phyloP scores from a whole-genome alignment of 2,888 invertebrate genomes.

The Drosophila hawaiiensis region DNA sequence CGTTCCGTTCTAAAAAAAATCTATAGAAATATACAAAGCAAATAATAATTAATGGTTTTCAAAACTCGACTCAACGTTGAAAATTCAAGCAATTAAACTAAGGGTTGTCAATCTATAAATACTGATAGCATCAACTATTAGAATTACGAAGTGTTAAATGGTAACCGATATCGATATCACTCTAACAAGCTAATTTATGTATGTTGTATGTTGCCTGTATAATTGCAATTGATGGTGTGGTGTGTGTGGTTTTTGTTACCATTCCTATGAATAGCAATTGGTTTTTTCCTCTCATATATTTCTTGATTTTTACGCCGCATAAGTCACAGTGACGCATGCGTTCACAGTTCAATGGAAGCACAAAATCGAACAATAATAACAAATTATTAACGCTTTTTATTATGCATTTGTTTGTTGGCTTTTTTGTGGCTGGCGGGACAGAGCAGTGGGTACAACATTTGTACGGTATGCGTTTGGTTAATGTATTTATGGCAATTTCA shows the following conservation, averaged over 20 bases:
- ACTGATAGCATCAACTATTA: neutral
- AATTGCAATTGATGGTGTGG: constrained; percentile 5
- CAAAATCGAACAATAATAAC: constrained; percentile 44
- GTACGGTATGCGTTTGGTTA: constrained; percentile 69
- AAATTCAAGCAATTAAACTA: neutral
- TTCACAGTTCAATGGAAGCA: constrained; percentile 60
- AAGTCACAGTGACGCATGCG: constrained; percentile 56
- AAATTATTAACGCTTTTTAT: constrained; percentile 63
- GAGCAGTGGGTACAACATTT: constrained; percentile 41
- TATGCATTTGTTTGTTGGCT: constrained; percentile 28
- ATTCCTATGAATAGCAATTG: constrained; percentile 9
- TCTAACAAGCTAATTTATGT: neutral
- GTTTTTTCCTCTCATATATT: constrained; percentile 13
- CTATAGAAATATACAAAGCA: constrained; percentile 2
- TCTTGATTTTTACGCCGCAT: constrained; percentile 25
- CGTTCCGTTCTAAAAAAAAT: constrained; percentile 12
- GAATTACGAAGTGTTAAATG: neutral
- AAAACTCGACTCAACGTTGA: constrained; percentile 3
- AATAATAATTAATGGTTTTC: neutral
- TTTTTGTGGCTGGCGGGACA: neutral
- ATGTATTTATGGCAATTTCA: constrained; percentile 79
- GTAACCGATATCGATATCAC: neutral
- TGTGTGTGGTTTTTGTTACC: neutral
- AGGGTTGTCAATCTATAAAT: neutral
- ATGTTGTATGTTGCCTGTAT: neutral